phyloP scores from a whole-genome alignment of 2,113 vertebrate species.

The Bos indicus region DNA sequence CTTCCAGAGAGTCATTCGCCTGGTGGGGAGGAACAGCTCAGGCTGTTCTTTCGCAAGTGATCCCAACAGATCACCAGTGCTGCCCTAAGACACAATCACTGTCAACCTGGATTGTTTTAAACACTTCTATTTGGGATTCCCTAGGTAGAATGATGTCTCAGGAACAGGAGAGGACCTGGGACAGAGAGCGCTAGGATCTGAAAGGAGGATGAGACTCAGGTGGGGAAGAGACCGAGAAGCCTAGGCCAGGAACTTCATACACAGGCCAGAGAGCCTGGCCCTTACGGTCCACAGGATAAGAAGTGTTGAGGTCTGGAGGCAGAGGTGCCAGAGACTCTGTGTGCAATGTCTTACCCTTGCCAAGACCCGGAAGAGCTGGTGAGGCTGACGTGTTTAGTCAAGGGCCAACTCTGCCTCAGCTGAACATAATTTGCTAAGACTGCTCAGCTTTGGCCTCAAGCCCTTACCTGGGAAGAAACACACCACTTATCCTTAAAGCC shows the following conservation, averaged over 20 bases:
- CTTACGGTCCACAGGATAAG: background rate
- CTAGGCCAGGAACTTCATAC: background rate
- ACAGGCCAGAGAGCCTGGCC: background rate
- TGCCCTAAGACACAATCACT: background rate
- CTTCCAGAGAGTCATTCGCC: background rate
- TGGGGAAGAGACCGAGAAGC: background rate
- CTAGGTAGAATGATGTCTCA: background rate
- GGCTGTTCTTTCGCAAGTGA: background rate
- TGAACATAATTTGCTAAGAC: background rate
- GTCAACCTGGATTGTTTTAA: background rate
- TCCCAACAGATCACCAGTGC: background rate
- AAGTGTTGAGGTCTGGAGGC: background rate
- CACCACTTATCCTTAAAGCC: background rate
- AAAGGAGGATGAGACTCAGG: background rate
- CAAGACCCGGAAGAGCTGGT: background rate
- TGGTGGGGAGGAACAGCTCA: background rate
- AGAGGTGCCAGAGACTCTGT: constrained; percentile 5
- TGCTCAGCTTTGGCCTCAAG: background rate
- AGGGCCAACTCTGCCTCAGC: background rate
- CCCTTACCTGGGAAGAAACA: background rate
- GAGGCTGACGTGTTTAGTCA: background rate
- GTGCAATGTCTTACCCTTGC: constrained; percentile 26
- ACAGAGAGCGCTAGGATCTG: background rate
- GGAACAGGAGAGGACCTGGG: background rate
- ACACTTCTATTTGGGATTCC: background rate